Evolutionary conservation across 2,113 vertebrate genomes (phyloP).

Genomic region (Phodopus roborovskii): DNA sequence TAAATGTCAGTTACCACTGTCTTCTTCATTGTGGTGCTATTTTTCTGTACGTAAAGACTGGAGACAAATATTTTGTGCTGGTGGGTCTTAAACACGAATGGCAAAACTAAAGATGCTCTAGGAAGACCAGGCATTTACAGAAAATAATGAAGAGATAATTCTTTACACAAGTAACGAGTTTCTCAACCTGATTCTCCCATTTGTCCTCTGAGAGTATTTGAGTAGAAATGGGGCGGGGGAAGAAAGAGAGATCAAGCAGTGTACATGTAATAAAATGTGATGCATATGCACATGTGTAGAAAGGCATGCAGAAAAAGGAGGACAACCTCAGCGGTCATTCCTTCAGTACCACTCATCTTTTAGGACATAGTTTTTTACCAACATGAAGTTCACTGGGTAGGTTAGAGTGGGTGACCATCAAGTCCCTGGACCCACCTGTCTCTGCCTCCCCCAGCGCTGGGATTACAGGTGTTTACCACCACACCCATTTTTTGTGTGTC

Average conservation of each 20-base stretch:
- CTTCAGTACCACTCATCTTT: not conserved
- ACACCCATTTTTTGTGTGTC: not conserved
- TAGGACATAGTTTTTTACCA: not conserved
- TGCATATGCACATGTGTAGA: too few species aligned
- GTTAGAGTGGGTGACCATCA: too few species aligned
- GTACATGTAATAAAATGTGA: not conserved
- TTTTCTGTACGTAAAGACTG: not conserved
- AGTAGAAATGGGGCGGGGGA: not conserved
- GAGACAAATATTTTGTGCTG: not conserved
- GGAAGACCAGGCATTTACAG: not conserved
- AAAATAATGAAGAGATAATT: conserved; percentile 11
- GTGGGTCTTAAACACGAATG: not conserved
- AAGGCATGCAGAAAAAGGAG: not conserved
- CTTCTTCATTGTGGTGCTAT: not conserved
- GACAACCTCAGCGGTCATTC: too few species aligned
- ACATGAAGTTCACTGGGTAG: not conserved
- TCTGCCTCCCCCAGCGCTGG: not conserved
- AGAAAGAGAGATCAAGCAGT: not conserved
- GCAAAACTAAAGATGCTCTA: not conserved
- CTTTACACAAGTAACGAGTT: not conserved
- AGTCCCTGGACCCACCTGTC: not conserved
- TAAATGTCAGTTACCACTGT: not conserved
- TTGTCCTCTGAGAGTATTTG: not conserved
- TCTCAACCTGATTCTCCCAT: not conserved
- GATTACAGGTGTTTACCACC: not conserved